Base-by-base conservation (phyloP, 2,797 vertebrate species). In the Urosaurus nigricauda region DNA sequence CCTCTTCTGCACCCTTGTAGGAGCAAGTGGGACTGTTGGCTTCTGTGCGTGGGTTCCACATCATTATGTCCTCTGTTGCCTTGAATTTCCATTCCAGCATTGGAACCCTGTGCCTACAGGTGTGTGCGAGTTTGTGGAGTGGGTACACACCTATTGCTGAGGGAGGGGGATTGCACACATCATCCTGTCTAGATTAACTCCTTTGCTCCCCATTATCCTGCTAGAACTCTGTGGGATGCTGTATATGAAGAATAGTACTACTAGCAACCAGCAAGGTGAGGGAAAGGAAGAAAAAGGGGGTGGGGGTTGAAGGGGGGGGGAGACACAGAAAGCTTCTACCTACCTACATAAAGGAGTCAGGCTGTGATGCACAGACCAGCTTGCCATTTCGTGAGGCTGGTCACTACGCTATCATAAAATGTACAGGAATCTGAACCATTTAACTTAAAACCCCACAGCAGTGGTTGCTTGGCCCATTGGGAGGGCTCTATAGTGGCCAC, bases 261-360 rank as follows among this genome's bases (percentile, higher is more conserved):
- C 90, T 53, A 96, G 96, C 87, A 0, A 90, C 90, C 95, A 96
- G 96, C 96, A 26, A 92, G 94, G 96, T 88, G 92, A 93, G 32
- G 79, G 93, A 16, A 83, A 83, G 63, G 73, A 79, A 88, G 91
- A 95, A 94, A 95, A 91, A 88, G 85, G 12, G 51, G 81, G 73
- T 53, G 89, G 92, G 93, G n/a, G 43, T 91, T 87, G 43, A 2
- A 74, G 65, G 93, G 84, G 70, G 85, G 95, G 71, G 86, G 95
- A 92, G 81, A 91, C 96, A 96, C 68, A 95, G 96, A 97, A 97
- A 97, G 97, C 97, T 96, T 96, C 96, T 96, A 96, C 92, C 93
- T 96, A 97, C 89, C 95, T 95, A 97, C 93, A 94, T 95, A 97
- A 97, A 96, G 90, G 96, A 96, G 95, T 96, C 97, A 97, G 97